Percentiles rank a stretch among this genome's conserved stretches.
phyloP scores from a whole-genome alignment of 2,113 vertebrate species.

The Variabilichromis moorii region DNA sequence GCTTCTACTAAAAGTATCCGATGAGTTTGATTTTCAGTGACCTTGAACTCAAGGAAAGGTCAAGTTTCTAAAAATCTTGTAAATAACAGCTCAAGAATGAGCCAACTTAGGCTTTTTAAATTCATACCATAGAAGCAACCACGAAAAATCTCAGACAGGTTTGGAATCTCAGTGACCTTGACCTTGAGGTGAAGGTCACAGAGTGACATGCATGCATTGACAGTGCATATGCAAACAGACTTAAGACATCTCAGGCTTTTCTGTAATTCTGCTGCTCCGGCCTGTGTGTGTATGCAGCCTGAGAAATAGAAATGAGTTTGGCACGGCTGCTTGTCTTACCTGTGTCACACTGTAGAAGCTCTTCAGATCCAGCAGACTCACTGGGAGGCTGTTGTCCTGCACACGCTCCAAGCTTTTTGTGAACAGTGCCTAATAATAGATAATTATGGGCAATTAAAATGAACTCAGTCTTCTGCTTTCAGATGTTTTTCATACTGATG shows the following conservation, averaged over 20 bases:
- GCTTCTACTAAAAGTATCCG: not conserved
- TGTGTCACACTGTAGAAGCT: constrained; percentile 75
- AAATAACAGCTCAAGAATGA: not conserved
- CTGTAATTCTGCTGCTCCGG: not conserved
- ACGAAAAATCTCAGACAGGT: not conserved
- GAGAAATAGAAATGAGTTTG: not conserved
- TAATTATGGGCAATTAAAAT: not conserved
- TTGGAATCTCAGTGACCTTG: not conserved
- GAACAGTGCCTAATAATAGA: constrained; percentile 75
- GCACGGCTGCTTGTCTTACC: constrained; percentile 59
- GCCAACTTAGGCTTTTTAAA: not conserved
- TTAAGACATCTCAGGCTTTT: not conserved
- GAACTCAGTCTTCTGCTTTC: not conserved
- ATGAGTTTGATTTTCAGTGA: not conserved
- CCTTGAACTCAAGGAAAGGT: not conserved
- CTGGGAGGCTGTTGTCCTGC: constrained; percentile 75
- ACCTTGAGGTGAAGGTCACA: not conserved
- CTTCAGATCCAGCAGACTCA: constrained; percentile 79
- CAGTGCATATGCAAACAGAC: not conserved
- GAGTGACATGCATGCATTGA: not conserved
- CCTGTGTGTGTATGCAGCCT: not conserved
- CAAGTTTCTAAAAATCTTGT: not conserved
- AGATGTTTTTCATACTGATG: not conserved
- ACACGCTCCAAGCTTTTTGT: constrained; percentile 77
- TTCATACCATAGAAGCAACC: not conserved